A percentile compares a stretch with the other conserved stretches of the same genome.
Conservation (phyloP, 2,113 vertebrate species). For the Grammomys dolichurus region DNA sequence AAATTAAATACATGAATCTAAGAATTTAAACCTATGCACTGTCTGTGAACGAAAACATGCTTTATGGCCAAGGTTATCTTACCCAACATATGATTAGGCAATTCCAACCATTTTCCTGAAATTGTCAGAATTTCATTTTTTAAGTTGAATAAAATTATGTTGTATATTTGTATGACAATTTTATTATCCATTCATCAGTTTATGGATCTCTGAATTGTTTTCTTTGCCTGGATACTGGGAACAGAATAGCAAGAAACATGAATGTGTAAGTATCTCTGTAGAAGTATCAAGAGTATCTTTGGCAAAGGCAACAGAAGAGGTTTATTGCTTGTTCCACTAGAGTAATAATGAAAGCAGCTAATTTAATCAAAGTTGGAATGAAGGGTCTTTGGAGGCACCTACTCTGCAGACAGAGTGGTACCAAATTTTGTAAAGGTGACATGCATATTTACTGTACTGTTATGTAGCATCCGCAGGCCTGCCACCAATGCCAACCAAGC, state of each 20-base stretch:
- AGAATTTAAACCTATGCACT: neutral
- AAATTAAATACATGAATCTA: neutral
- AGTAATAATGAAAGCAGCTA: neutral
- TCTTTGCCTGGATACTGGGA: neutral
- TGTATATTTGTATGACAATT: neutral
- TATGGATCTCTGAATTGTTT: neutral
- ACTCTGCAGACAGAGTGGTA: neutral
- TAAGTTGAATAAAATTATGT: neutral
- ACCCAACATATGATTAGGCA: neutral
- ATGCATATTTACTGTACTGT: neutral
- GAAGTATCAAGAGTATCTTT: neutral
- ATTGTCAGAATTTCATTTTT: neutral
- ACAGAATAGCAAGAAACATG: neutral
- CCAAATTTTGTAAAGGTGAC: neutral
- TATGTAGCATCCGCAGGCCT: neutral
- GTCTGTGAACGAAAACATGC: neutral
- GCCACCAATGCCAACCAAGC: neutral
- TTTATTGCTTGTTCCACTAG: neutral
- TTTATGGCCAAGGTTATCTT: neutral
- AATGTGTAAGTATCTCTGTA: neutral
- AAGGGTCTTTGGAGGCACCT: too few species aligned
- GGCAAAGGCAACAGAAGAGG: too few species aligned
- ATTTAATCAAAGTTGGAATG: neutral
- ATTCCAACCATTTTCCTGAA: neutral
- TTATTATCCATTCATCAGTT: neutral